Conservation (phyloP, 2,888 invertebrate species). For the Dicyrtoma fusca region DNA sequence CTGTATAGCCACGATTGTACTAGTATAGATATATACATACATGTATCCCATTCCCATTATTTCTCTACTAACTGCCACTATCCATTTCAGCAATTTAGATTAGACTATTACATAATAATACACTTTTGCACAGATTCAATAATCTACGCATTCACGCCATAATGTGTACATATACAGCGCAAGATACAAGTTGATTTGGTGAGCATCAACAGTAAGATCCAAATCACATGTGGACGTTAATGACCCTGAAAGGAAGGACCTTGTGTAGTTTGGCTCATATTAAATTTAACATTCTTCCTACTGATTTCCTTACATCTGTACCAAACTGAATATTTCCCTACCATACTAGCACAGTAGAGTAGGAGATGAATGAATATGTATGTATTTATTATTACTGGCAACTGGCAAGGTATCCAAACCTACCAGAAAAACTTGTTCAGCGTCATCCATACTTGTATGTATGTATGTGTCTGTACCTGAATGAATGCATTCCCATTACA, state of each 20-base stretch:
- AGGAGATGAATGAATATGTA: too few species aligned
- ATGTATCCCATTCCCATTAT: too few species aligned
- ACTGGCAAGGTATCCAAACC: slow-evolving; percentile 1
- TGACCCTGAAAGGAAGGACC: slow-evolving; percentile 48
- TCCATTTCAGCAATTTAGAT: too few species aligned
- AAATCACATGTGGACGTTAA: slow-evolving; percentile 49
- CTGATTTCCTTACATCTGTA: slow-evolving; percentile 20
- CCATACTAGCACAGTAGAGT: not conserved
- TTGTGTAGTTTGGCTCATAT: slow-evolving; percentile 34
- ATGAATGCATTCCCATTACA: too few species aligned
- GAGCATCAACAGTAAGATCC: slow-evolving; percentile 12
- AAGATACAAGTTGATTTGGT: slow-evolving; percentile 9
- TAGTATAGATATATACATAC: too few species aligned
- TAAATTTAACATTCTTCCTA: slow-evolving; percentile 2
- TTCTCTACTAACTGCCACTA: too few species aligned
- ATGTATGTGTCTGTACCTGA: too few species aligned
- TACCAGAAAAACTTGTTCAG: slow-evolving; percentile 35
- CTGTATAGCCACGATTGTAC: too few species aligned
- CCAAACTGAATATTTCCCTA: not conserved
- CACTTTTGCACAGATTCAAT: too few species aligned
- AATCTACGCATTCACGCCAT: too few species aligned
- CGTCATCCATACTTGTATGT: too few species aligned
- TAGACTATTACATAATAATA: too few species aligned
- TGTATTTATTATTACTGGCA: not conserved
- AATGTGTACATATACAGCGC: not conserved